Evolutionary conservation across 1,140 invertebrate species (phyloP), one percentile per base, ranked within the genome.

Genomic region (Phymastichus coffea): DNA sequence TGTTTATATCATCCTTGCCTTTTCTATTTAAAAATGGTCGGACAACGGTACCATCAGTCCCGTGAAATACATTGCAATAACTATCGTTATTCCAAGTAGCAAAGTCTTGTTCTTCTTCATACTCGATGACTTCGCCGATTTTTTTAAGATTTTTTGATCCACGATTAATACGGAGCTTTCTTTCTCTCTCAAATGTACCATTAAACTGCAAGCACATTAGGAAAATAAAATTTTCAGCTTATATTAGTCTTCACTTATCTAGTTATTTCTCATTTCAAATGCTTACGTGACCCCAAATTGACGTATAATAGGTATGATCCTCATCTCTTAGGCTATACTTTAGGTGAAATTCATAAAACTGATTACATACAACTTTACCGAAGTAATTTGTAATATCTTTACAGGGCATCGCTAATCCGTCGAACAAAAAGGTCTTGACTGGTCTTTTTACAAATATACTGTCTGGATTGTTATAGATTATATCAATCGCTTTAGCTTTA

Each of bases 41-140:
- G 72, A 92, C 92, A 4, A 92, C 85, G 0, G 89, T 90, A 0
- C 87, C 85, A 68, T 93, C 91, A 0, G 88, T 90, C 2, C 91
- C 91, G 12, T 83, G 79, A 64, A 82, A 88, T 1, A 81, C 70
- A 68, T 92, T 90, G 68, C 90, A 92, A 53, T 72, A 57, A 7
- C 82, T 78, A 2, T 81, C 84, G 1, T 71, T 72, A 12, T 33
- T 12, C 87, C 88, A 91, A 1, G 82, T 69, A 0, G 80, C 74
- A 56, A 86, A 67, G 47, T 83, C 73, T 1, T 80, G 70, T 60
- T 86, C 80, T 2, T 82, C 84, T 41, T 88, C 83, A 47, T 84
- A 83, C 26, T 83, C 83, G 0, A 87, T 67, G 3, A 92, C 85
- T 64, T 81, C 79, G 0, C 89, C 89, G 1, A 91, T 81, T 20